These are phyloP conservation scores for Aldabrachelys gigantea DNA, from an alignment of 2,113 vertebrate genomes.

Conservation along the genomic window DNA sequence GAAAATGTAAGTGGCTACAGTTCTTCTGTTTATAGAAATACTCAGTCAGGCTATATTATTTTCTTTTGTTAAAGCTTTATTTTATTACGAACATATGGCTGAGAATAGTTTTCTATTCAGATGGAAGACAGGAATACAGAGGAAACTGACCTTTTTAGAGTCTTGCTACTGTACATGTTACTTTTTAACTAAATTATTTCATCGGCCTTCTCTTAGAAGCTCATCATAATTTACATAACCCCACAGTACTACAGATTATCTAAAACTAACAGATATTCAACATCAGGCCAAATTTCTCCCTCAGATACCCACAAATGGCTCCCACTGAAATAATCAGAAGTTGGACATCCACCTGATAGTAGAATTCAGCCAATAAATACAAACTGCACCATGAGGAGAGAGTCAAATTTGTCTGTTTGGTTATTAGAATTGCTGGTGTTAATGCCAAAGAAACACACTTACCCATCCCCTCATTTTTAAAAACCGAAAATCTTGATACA, in stretches of 20 bases:
- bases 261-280: not conserved
- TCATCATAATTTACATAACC: not conserved
- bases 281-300: not conserved
- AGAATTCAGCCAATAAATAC: not conserved
- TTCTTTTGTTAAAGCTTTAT: not conserved
- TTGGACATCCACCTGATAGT: not conserved
- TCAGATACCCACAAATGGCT: not conserved
- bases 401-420: not conserved
- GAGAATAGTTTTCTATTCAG: not conserved
- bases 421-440: not conserved
- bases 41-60: not conserved
- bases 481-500: constrained; percentile 12
- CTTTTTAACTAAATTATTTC: not conserved
- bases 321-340: not conserved
- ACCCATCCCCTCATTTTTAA: not conserved
- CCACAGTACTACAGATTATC: not conserved
- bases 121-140: not conserved
- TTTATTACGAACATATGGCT: not conserved
- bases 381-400: not conserved
- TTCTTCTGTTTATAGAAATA: not conserved
- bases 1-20: not conserved
- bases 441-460: not conserved
- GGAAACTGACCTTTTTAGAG: not conserved
- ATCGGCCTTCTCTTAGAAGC: not conserved
- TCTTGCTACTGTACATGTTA: not conserved